Base-by-base conservation (phyloP, 2,888 invertebrate species). In the Himalopsyche kuldschensis region DNA sequence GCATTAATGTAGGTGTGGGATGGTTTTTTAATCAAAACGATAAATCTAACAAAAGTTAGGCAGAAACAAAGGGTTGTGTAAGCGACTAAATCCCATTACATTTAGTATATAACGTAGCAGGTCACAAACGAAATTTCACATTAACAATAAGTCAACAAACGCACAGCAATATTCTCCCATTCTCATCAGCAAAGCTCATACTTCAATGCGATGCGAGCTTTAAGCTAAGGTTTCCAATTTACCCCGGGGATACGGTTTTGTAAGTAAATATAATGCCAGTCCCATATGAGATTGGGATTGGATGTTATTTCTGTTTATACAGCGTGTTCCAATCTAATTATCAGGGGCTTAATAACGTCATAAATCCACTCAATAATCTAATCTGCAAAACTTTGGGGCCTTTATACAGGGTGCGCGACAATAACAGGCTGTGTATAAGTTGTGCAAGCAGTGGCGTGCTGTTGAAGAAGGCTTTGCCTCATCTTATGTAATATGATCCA, bases 321-420 rank as follows among this genome's bases (percentile, higher is more conserved):
- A 91, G 92, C 90, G 91, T 91, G 92, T 91, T 92, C 91, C 92
- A 91, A 85, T 91, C 92, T 92, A 92, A 92, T 92, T 92, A 92
- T 92, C 92, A 92, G 91, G 91, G 92, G 92, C 92, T 91, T 92
- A 92, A 92, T 92, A 91, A 92, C 92, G 89, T 90, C 91, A 92
- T 92, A 92, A 92, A 92, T 92, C 92, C 91, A 91, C 90, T 91
- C 91, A 91, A 92, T 92, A 92, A 92, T 92, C 92, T 92, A 92
- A 92, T 92, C 92, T 92, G 92, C 91, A 91, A 92, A 92, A 92
- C 91, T 92, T 91, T 91, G 91, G 90, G 90, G 91, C 91, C 91
- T 84, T 82, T 82, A 81, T 81, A 78, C 82, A 81, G 84, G 81
- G 80, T 30, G 85, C 78, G 81, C 82, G 82, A 85, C 84, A 85